Evolutionary conservation across 2,113 vertebrate genomes (phyloP).

Genomic region (Lycocorax pyrrhopterus): DNA sequence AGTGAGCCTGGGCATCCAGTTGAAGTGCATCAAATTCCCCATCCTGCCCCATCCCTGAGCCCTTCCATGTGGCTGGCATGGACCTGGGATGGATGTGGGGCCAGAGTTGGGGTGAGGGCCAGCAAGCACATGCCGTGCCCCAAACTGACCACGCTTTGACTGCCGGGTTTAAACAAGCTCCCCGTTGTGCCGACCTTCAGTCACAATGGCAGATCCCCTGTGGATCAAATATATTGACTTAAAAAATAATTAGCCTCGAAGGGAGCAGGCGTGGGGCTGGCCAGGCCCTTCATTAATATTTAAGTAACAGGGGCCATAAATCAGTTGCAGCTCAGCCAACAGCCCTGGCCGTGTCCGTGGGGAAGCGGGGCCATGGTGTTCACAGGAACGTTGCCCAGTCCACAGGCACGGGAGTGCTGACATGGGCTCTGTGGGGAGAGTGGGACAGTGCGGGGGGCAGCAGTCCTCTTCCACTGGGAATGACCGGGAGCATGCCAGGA

Average conservation of each 20-base stretch:
- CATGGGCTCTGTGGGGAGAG: neutral
- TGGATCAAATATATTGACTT: conserved; percentile 11
- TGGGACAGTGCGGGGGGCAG: neutral
- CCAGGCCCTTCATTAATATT: neutral
- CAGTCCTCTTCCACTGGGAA: neutral
- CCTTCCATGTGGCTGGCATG: neutral
- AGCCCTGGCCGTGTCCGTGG: neutral
- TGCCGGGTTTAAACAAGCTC: neutral
- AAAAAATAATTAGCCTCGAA: conserved; percentile 33
- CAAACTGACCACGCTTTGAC: neutral
- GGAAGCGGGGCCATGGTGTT: neutral
- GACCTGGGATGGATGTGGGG: neutral
- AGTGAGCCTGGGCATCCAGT: fast-evolving
- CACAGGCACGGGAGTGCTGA: neutral
- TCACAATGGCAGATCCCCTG: neutral
- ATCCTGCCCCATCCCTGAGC: neutral
- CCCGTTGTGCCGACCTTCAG: neutral
- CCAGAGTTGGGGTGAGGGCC: fast-evolving
- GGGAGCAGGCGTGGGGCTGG: neutral
- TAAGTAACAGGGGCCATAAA: conserved; percentile 7
- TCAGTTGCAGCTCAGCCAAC: neutral
- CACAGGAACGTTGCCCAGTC: neutral
- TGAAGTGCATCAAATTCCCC: neutral
- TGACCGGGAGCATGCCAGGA: neutral
- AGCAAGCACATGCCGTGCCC: neutral